A percentile compares a stretch with the other conserved stretches of the same genome.
Conservation (phyloP, 2,888 invertebrate genomes). For the Trachelus troglodyta region DNA sequence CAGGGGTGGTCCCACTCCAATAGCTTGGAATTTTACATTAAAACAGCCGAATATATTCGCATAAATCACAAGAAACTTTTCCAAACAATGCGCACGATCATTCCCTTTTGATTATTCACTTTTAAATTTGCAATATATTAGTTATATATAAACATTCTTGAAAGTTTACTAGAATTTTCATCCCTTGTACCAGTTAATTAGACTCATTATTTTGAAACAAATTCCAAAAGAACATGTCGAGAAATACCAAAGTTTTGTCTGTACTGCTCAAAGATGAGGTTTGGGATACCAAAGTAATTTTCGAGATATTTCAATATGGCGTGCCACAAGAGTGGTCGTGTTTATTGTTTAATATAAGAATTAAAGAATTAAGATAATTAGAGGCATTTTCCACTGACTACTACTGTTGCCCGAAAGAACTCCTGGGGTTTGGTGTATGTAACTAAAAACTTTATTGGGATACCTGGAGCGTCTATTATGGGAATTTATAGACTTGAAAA, state of each 20-base stretch:
- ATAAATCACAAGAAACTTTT: constrained; percentile 38
- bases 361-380: background rate
- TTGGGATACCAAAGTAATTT: background rate
- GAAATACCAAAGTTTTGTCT: background rate
- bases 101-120: background rate
- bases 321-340: background rate
- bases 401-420: background rate
- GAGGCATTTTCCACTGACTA: constrained; percentile 1
- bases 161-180: background rate
- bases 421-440: background rate
- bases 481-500: constrained; percentile 4
- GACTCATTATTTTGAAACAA: background rate
- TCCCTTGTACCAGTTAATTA: background rate
- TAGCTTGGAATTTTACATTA: background rate
- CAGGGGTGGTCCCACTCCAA: background rate
- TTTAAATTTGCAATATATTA: background rate
- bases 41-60: constrained; percentile 26
- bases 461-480: background rate
- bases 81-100: background rate
- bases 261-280: background rate
- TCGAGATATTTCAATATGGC: background rate
- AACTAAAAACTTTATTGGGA: background rate
- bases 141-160: background rate
- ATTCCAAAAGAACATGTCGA: background rate
- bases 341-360: background rate